phyloP scores from a whole-genome alignment of 2,113 vertebrate species.

The Dasyprocta punctata region DNA sequence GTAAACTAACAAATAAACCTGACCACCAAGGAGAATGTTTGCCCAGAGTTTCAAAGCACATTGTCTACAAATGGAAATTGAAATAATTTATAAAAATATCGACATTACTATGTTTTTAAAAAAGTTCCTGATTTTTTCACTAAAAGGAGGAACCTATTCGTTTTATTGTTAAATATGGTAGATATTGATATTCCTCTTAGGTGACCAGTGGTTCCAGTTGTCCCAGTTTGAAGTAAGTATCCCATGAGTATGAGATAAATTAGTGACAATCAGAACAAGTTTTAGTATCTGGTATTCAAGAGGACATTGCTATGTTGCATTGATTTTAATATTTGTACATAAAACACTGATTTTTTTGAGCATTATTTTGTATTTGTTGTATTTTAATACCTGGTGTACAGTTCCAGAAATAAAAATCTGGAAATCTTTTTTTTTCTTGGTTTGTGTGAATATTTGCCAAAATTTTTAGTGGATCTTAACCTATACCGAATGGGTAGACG shows the following conservation, averaged over 20 bases:
- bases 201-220: conserved; percentile 81
- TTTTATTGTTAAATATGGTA: conserved; percentile 84
- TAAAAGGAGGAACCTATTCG: conserved; percentile 81
- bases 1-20: conserved; percentile 90
- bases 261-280: conserved; percentile 97
- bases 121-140: conserved; percentile 86
- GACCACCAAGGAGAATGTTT: conserved; percentile 88
- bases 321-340: conserved; percentile 99
- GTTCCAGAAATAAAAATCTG: conserved; percentile 99
- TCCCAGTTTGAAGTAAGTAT: conserved; percentile 80
- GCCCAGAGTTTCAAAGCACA: conserved; percentile 87
- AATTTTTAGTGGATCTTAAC: conserved; percentile 8
- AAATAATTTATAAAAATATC: conserved; percentile 87
- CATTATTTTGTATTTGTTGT: conserved; percentile 99
- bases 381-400: conserved; percentile 99
- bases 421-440: conserved; percentile 90
- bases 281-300: conserved; percentile 95
- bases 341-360: conserved; percentile 97
- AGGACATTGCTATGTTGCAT: conserved; percentile 94
- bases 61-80: conserved; percentile 84
- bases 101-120: conserved; percentile 86
- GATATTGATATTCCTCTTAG: conserved; percentile 82
- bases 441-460: conserved; percentile 76
- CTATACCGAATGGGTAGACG: background rate
- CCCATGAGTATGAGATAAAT: conserved; percentile 86